Conservation (phyloP, 2,797 vertebrate species). For the Coranthus polyacanthus region DNA sequence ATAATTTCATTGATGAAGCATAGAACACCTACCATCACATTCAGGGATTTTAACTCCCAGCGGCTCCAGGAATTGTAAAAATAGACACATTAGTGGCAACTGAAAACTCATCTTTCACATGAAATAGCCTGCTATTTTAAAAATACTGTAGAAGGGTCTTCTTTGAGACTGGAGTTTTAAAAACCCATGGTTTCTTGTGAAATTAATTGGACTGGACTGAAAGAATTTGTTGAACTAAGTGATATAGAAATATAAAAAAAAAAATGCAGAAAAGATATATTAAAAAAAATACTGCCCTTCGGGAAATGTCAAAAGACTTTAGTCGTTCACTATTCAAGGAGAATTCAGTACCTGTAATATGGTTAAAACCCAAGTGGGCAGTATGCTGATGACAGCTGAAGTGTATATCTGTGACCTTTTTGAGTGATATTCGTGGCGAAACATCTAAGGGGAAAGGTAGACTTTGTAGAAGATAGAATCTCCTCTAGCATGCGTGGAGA, state of each 20-base stretch:
- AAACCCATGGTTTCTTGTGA: too few relatives aligned
- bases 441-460: constrained; percentile 34
- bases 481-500: constrained; percentile 23
- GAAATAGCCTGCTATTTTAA: neutral
- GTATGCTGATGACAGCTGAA: constrained; percentile 27
- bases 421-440: constrained; percentile 13
- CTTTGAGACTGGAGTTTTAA: neutral
- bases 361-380: constrained; percentile 8
- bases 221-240: neutral
- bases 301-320: constrained; percentile 21
- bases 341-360: constrained; percentile 19
- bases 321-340: constrained; percentile 19
- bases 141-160: neutral
- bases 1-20: constrained; percentile 1
- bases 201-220: neutral
- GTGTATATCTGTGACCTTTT: constrained; percentile 49
- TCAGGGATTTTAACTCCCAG: constrained; percentile 9
- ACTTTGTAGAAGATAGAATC: constrained; percentile 52
- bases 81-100: constrained; percentile 4
- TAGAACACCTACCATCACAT: neutral
- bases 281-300: constrained; percentile 11
- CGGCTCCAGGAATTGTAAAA: neutral
- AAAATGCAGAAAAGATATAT: neutral
- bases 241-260: neutral
- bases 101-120: constrained; percentile 5